These are phyloP conservation scores for Megatriorchis doriae DNA, from an alignment of 2,113 vertebrate species.

Conservation along the genomic window DNA sequence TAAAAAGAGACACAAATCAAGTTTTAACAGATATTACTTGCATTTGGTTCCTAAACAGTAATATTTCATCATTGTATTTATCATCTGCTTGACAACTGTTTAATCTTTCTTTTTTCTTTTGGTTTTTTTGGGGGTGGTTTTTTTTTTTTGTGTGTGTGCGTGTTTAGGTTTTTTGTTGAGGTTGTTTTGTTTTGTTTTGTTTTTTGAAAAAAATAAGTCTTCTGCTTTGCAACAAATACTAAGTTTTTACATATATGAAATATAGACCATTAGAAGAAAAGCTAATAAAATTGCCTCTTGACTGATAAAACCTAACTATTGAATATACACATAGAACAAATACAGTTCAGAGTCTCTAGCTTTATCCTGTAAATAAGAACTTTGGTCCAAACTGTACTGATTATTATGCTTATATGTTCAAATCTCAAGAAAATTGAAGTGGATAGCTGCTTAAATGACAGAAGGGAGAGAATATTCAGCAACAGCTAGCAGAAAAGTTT, in stretches of 20 bases:
- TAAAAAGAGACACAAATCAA: slow-evolving; percentile 63
- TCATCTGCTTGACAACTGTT: slow-evolving; percentile 55
- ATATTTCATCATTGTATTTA: slow-evolving; percentile 56
- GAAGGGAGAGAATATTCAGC: background rate
- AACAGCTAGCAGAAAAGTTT: background rate
- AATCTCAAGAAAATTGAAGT: background rate
- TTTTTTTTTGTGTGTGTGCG: no score
- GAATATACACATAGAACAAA: background rate
- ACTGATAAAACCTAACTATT: background rate
- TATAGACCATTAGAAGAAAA: background rate
- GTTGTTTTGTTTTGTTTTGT: background rate
- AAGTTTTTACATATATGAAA: background rate
- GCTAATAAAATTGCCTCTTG: background rate
- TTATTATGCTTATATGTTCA: background rate
- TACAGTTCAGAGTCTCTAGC: background rate
- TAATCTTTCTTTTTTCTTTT: background rate
- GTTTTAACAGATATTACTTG: slow-evolving; percentile 52
- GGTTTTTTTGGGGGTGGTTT: background rate
- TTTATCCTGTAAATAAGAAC: background rate
- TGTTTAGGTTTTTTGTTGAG: background rate
- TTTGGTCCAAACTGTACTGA: background rate
- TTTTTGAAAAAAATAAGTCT: background rate
- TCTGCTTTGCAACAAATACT: slow-evolving; percentile 29
- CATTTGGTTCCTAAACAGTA: slow-evolving; percentile 52
- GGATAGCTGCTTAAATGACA: background rate